Conservation (phyloP, 2,113 vertebrate species). For the Amblyornis subalaris region DNA sequence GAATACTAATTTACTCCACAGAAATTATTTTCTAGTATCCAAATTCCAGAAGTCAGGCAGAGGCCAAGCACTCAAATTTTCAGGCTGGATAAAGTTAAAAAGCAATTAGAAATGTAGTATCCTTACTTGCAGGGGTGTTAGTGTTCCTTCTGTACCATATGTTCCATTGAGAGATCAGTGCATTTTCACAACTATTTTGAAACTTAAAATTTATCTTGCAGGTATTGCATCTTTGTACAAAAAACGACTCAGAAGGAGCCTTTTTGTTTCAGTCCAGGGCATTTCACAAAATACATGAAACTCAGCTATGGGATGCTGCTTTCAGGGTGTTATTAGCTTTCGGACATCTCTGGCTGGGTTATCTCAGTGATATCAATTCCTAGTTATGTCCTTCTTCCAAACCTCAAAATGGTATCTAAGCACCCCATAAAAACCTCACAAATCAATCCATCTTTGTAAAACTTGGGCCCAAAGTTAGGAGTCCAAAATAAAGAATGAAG, state of each 20-base stretch:
- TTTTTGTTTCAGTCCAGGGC: not conserved
- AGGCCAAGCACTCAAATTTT: not conserved
- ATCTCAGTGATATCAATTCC: not conserved
- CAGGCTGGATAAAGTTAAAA: not conserved
- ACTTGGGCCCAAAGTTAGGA: not conserved
- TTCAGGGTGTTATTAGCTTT: not conserved
- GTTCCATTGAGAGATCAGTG: not conserved
- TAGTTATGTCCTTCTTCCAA: not conserved
- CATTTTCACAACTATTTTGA: not conserved
- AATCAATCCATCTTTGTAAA: not conserved
- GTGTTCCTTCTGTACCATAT: not conserved
- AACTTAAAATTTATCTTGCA: slow-evolving; percentile 25
- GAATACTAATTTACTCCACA: not conserved
- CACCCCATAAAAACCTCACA: not conserved
- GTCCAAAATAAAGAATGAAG: not conserved
- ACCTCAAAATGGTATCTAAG: not conserved
- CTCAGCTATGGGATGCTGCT: not conserved
- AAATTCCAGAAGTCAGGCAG: not conserved
- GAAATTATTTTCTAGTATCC: not conserved
- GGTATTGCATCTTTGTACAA: slow-evolving; percentile 51
- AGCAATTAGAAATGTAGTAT: not conserved
- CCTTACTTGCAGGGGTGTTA: not conserved
- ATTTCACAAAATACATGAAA: not conserved
- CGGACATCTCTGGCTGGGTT: not conserved
- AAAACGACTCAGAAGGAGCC: not conserved